Evolutionary conservation across 2,888 invertebrate species (phyloP).

Genomic region (Apodemia zela): DNA sequence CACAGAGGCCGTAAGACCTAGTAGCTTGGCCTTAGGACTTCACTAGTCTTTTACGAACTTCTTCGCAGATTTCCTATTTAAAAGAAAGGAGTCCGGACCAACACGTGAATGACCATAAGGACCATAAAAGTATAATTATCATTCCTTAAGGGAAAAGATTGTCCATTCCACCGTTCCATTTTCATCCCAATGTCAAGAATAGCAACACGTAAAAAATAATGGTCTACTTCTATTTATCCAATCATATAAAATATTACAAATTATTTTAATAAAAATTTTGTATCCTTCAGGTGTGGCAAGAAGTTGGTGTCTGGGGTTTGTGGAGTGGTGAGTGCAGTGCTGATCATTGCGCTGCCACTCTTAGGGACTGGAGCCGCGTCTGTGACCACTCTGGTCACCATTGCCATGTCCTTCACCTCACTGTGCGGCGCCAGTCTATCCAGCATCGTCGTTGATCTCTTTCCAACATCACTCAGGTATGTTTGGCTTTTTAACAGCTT

Average conservation of each 20-base stretch:
- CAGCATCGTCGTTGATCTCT: conserved; percentile 82
- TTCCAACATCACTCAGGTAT: conserved; percentile 84
- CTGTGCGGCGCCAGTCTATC: conserved; percentile 81
- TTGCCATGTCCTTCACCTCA: conserved; percentile 75
- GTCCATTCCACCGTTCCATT: too few relatives aligned
- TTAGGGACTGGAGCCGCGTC: conserved; percentile 69
- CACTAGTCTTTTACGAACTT: too few relatives aligned
- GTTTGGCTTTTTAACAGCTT: neutral
- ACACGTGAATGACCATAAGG: too few relatives aligned
- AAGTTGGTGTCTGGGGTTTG: conserved; percentile 57
- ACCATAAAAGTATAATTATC: too few relatives aligned
- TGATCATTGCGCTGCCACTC: conserved; percentile 77
- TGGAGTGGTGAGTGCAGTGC: conserved; percentile 64
- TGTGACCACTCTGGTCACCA: conserved; percentile 77
- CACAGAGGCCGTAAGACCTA: too few relatives aligned
- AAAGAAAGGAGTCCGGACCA: neutral
- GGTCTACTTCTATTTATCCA: too few relatives aligned
- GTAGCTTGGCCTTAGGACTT: too few relatives aligned
- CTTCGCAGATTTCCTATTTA: neutral
- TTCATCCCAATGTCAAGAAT: too few relatives aligned
- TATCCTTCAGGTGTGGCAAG: conserved; percentile 57
- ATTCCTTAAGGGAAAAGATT: too few relatives aligned
- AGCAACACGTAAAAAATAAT: too few relatives aligned
- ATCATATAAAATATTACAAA: neutral
- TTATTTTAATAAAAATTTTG: neutral